Conservation (phyloP, 2,888 invertebrate species). For the Drosophila acutilabella region DNA sequence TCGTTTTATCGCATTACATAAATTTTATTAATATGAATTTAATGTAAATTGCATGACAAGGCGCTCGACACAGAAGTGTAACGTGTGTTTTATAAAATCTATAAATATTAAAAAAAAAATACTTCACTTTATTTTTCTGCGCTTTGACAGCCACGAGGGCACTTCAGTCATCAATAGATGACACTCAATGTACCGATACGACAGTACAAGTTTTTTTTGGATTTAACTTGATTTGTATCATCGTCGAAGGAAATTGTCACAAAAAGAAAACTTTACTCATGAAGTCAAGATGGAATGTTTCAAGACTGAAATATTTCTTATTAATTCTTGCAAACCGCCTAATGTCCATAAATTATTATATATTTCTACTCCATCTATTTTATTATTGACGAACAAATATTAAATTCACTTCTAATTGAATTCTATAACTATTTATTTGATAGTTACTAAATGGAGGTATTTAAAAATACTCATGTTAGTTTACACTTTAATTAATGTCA, state of each 20-base stretch:
- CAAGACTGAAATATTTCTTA: too few species aligned
- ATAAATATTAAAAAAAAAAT: background rate
- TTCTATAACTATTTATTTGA: background rate
- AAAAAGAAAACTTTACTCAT: too few species aligned
- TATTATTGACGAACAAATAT: background rate
- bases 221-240: too few species aligned
- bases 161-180: constrained; percentile 18
- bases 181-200: constrained; percentile 13
- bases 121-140: constrained; percentile 34
- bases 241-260: too few species aligned
- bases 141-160: constrained; percentile 15
- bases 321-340: too few species aligned
- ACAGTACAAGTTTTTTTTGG: background rate
- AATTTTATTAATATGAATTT: constrained; percentile 61
- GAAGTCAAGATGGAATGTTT: too few species aligned
- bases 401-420: background rate
- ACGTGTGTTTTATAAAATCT: constrained; percentile 20
- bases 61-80: constrained; percentile 29
- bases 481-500: background rate
- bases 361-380: too few species aligned
- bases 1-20: constrained; percentile 55
- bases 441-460: background rate
- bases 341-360: too few species aligned
- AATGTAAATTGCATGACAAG: constrained; percentile 57
- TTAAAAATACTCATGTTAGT: background rate